Evolutionary conservation across 92 coral and sea anemone genomes (phyloP).

Genomic region (Porites cylindrica): DNA sequence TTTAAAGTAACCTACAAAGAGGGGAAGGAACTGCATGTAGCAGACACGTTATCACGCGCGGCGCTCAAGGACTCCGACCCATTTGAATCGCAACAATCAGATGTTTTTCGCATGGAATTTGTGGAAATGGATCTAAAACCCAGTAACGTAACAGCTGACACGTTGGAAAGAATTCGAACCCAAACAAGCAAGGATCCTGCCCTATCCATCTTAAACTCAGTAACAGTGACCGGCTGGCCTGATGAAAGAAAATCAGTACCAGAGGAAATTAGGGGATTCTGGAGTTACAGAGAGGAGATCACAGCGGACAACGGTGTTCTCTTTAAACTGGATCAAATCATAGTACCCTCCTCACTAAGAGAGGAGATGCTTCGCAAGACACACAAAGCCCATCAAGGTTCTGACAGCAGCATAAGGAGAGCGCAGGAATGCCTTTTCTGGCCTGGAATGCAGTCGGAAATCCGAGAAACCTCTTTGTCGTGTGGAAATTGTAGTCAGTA

Average conservation of each 20-base stretch:
- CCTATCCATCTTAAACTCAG: constrained; percentile 20
- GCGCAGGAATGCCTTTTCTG: constrained; percentile 58
- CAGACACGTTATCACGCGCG: constrained; percentile 36
- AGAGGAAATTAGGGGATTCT: constrained; percentile 4
- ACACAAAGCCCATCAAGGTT: constrained; percentile 44
- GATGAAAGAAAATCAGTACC: constrained; percentile 20
- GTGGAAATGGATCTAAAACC: constrained; percentile 22
- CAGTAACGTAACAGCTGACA: constrained; percentile 17
- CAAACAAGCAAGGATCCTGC: constrained; percentile 27
- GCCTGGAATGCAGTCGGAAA: constrained; percentile 46
- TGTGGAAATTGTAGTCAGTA: constrained; percentile 54
- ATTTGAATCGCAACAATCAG: constrained; percentile 14
- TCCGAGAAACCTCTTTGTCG: constrained; percentile 40
- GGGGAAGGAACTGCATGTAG: constrained; percentile 23
- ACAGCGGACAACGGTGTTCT: constrained; percentile 45
- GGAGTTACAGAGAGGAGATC: constrained; percentile 52
- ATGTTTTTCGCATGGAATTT: constrained; percentile 22
- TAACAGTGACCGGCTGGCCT: constrained; percentile 46
- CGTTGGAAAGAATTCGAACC: constrained; percentile 16
- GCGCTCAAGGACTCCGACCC: not conserved
- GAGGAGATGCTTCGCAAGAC: constrained; percentile 43
- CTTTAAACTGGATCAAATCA: constrained; percentile 34
- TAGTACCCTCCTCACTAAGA: constrained; percentile 46
- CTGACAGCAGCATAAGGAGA: constrained; percentile 35
- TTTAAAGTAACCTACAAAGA: constrained; percentile 33